A percentile compares a stretch with the other conserved stretches of the same genome.
phyloP scores from a whole-genome alignment of 2,113 vertebrate genomes.

The Morone saxatilis region DNA sequence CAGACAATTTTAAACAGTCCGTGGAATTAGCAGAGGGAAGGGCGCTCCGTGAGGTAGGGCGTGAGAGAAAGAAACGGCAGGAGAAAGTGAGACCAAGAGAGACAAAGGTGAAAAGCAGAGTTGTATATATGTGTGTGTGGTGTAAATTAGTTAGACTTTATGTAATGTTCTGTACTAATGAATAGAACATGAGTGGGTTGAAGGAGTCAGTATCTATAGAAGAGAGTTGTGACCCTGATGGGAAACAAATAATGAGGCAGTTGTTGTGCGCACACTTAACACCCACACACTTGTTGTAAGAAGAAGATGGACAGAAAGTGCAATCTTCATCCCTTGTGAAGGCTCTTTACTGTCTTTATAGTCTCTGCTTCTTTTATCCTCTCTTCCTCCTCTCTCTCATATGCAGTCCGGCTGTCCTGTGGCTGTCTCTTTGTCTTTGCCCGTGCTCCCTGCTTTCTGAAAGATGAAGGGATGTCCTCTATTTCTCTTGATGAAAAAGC shows the following conservation, averaged over 20 bases:
- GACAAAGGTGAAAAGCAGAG: slow-evolving; percentile 48
- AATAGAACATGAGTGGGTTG: slow-evolving; percentile 54
- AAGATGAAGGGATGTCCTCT: slow-evolving; percentile 57
- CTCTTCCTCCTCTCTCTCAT: slow-evolving; percentile 24
- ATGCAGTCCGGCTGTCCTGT: slow-evolving; percentile 27
- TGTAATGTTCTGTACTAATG: slow-evolving; percentile 37
- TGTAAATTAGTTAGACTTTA: slow-evolving; percentile 22
- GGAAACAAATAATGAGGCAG: slow-evolving; percentile 59
- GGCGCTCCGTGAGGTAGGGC: slow-evolving; percentile 36
- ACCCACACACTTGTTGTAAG: slow-evolving; percentile 35
- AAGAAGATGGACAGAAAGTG: slow-evolving; percentile 3
- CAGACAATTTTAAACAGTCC: slow-evolving; percentile 44
- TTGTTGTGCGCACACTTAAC: slow-evolving; percentile 44
- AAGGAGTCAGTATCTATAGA: not conserved
- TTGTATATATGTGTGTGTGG: not conserved
- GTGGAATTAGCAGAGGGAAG: slow-evolving; percentile 57
- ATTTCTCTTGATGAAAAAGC: slow-evolving; percentile 45
- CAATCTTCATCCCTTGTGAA: not conserved
- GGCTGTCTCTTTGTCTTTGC: slow-evolving; percentile 6
- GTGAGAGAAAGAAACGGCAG: slow-evolving; percentile 58
- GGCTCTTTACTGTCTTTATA: slow-evolving; percentile 3
- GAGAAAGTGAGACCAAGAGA: not conserved
- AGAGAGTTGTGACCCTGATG: slow-evolving; percentile 54
- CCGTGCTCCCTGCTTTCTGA: not conserved
- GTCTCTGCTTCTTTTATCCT: slow-evolving; percentile 23